Conservation (phyloP, 2,113 vertebrate genomes). For the Entelurus aequoreus region DNA sequence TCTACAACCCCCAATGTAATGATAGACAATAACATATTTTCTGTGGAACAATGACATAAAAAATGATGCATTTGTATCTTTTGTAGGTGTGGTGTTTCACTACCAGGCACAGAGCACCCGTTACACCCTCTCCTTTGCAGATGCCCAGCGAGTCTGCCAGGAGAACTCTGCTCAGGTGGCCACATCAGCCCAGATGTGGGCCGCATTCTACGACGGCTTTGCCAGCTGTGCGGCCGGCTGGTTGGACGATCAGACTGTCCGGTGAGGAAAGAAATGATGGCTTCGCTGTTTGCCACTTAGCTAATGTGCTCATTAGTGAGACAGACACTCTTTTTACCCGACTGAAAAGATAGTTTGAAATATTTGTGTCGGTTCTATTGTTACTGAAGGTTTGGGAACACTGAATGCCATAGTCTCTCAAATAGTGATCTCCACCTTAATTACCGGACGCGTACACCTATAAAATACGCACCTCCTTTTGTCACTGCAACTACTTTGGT, state of each 20-base stretch:
- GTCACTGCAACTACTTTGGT: too few species aligned
- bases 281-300: background rate
- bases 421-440: too few species aligned
- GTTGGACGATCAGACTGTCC: slow-evolving; percentile 86
- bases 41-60: background rate
- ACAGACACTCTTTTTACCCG: background rate
- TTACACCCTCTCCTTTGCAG: slow-evolving; percentile 78
- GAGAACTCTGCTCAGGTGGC: slow-evolving; percentile 82
- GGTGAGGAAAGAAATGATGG: slow-evolving; percentile 63
- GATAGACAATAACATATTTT: slow-evolving; percentile 1
- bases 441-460: too few species aligned
- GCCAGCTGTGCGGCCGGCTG: slow-evolving; percentile 89
- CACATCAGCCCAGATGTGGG: slow-evolving; percentile 81
- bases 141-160: slow-evolving; percentile 77
- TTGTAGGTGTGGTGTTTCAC: slow-evolving; percentile 86
- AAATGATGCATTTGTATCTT: background rate
- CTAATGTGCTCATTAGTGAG: background rate
- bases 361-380: background rate
- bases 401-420: too few species aligned
- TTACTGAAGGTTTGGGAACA: too few species aligned
- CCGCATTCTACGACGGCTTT: slow-evolving; percentile 83
- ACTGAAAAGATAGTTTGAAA: background rate
- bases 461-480: too few species aligned
- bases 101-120: slow-evolving; percentile 75
- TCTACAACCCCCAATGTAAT: background rate